Conservation (phyloP, 2,797 vertebrate genomes). For the Glyptemys insculpta region DNA sequence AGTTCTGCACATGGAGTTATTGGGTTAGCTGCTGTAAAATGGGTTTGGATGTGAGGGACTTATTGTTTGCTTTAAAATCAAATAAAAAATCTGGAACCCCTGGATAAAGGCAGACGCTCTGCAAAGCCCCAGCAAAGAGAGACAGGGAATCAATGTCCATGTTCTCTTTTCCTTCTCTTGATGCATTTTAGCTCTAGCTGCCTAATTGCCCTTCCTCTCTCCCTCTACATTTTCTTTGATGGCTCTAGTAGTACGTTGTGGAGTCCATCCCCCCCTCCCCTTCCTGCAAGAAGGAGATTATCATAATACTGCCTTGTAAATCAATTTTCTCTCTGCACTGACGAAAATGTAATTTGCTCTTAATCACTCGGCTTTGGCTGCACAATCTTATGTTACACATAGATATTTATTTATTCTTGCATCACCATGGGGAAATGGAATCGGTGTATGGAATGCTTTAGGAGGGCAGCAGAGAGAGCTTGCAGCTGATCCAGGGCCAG, state of each 20-base stretch:
- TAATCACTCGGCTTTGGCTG: conserved; percentile 73
- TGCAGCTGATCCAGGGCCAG: neutral
- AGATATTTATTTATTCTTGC: conserved; percentile 25
- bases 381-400: neutral
- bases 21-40: conserved; percentile 55
- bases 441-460: conserved; percentile 27
- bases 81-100: conserved; percentile 8
- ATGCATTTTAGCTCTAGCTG: conserved; percentile 65
- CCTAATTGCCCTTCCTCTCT: conserved; percentile 63
- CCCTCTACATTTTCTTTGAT: conserved; percentile 59
- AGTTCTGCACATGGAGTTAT: conserved; percentile 11
- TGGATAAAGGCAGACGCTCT: conserved; percentile 3
- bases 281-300: conserved; percentile 74
- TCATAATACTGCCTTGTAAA: conserved; percentile 79
- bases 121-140: neutral
- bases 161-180: conserved; percentile 10
- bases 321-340: conserved; percentile 75
- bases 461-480: neutral
- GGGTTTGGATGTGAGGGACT: neutral
- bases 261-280: conserved; percentile 55
- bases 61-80: conserved; percentile 47
- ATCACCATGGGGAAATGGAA: neutral
- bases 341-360: conserved; percentile 79
- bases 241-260: conserved; percentile 46
- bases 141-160: conserved; percentile 27